Base-by-base conservation (phyloP, 2,888 invertebrate genomes). In the Beris chalybata region DNA sequence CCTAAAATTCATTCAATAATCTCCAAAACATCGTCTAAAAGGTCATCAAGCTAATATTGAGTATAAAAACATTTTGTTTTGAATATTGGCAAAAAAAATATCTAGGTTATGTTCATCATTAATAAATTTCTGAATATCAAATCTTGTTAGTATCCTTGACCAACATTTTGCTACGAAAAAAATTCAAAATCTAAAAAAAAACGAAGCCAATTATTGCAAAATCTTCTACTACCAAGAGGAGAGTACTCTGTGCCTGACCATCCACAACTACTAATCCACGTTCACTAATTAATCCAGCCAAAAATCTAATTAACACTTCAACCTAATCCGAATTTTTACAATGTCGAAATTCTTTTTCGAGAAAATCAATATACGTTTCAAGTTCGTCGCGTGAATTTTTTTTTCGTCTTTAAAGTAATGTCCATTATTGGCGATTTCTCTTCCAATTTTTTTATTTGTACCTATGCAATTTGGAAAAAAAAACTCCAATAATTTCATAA, bases 61-160 rank as follows among this genome's bases (percentile, higher is more conserved):
- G 15, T 13, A n/a, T 9, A 50, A 61, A 50, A 29, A 38, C 3
- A 13, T 38, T 53, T 29, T 30, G 31, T 5, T 4, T 53, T 30
- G 12, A 30, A 32, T 13, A 54, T 43, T 31, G 31, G n/a, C 30
- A 31, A 56, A 38, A 56, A 13, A n/a, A 61, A 50, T 50, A 61
- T 61, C 50, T 50, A 61, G 61, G 61, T 61, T 50, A 61, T 50
- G 61, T 38, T 61, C 61, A 61, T 50, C 38, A 38, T 61, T 32
- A 22, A 12, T 38, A 61, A 38, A 30, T 15, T 32, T 52, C 50
- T 52, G 52, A 61, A 61, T 61, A 61, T 50, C 43, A 50, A 50
- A 50, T 52, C 50, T 61, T 61, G 50, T 52, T 31, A 50, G 52
- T 61, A 61, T 52, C 61, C 61, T 61, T 61, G 61, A 61, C 61